Evolutionary conservation across 2,888 invertebrate species (phyloP), one percentile per base, ranked within the genome.

Genomic region (Apodemia mormo): DNA sequence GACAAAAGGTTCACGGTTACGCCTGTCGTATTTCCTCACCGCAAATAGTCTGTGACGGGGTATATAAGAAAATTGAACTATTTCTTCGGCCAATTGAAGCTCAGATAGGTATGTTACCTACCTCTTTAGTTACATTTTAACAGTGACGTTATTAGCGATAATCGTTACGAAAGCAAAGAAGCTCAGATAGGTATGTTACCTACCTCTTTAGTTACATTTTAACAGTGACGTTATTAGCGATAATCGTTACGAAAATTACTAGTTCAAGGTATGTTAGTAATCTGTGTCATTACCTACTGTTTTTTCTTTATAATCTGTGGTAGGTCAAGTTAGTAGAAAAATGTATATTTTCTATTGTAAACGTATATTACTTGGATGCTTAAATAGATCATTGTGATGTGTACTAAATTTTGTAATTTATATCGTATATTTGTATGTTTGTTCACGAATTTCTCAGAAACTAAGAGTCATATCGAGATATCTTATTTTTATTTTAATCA

Each of bases 31-130:
- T 68, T 69, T 65, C 65, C 30, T 40, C 65, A 65, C 54, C 65
- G 54, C 65, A 29, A 69, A 7, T 52, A 37, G 68, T 52, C 52
- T 71, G 70, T 68, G 69, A 66, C 61, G 68, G 66, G 66, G 68
- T 72, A 72, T 71, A 67, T 68, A 70, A 70, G 65, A 65, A 67
- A 68, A 67, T 10, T 58, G 58, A 68, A 37, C 58, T 65, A 58
- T 69, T 61, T 65, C 68, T 72, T 67, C 22, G 30, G 43, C 61
- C 68, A 64, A 49, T 69, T 65, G 22, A 54, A n/a, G 22, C 43
- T 65, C 37, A 65, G 54, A 40, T 69, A 65, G 40, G 52, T 49
- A 69, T 22, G 22, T 22, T 22, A 22, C 22, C 22, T 22, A n/a
- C 37, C n/a, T 54, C 10, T 65, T 29, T 54, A n/a, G 14, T 49